These are phyloP conservation scores for Quadroppia sp. DNA, from an alignment of 2,888 invertebrate species.

Conservation along the genomic window DNA sequence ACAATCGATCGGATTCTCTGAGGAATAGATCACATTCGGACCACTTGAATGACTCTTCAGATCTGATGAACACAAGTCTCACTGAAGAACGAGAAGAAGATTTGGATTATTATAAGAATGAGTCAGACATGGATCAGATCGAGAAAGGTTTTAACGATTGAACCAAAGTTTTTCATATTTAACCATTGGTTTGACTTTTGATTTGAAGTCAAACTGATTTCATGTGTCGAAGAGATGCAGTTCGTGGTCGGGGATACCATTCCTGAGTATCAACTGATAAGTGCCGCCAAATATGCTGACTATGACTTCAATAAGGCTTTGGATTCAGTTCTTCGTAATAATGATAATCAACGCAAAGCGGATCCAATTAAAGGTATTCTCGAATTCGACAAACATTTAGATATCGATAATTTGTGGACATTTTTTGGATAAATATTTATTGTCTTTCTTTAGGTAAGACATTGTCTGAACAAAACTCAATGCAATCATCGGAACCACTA, in stretches of 20 bases:
- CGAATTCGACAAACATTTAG: neutral
- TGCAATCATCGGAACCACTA: neutral
- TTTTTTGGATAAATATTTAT: neutral
- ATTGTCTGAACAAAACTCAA: too few relatives aligned
- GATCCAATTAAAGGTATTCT: constrained; percentile 6
- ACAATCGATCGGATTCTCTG: neutral
- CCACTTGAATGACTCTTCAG: neutral
- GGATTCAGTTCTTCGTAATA: constrained; percentile 63
- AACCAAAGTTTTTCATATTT: neutral
- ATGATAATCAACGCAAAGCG: constrained; percentile 46
- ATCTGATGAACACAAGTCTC: neutral
- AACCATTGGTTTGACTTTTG: neutral
- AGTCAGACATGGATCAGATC: constrained; percentile 50
- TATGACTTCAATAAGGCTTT: constrained; percentile 70
- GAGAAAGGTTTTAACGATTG: constrained; percentile 48
- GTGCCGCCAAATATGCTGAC: constrained; percentile 66
- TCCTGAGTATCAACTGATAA: constrained; percentile 67
- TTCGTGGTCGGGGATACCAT: constrained; percentile 72
- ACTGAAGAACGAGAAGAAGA: constrained; percentile 66
- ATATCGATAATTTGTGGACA: neutral
- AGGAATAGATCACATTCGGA: neutral
- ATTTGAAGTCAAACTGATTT: constrained; percentile 64
- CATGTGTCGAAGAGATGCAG: constrained; percentile 76
- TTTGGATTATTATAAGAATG: constrained; percentile 50
- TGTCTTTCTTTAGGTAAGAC: too few relatives aligned